Conservation (phyloP, 2,888 invertebrate genomes). For the Apodemia duryi region DNA sequence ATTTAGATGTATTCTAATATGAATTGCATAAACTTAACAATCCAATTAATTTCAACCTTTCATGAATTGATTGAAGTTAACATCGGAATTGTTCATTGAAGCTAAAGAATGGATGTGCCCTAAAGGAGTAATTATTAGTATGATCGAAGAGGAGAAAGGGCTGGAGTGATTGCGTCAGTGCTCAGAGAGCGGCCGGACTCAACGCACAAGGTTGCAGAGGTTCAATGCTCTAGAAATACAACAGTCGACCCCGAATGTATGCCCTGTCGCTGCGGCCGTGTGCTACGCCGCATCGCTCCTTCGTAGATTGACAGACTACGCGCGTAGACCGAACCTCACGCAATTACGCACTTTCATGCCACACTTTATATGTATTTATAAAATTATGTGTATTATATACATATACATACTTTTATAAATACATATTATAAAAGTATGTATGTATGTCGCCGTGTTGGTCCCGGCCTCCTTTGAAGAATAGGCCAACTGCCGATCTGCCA, state of each 20-base stretch:
- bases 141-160: conserved; percentile 67
- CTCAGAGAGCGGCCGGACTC: conserved; percentile 73
- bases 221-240: conserved; percentile 79
- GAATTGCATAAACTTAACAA: conserved; percentile 51
- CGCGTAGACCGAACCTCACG: conserved; percentile 34
- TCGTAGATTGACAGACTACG: conserved; percentile 39
- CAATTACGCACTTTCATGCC: not conserved
- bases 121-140: conserved; percentile 73
- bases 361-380: not conserved
- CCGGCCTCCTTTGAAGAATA: no score
- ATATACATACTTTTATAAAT: no score
- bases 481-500: no score
- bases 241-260: conserved; percentile 67
- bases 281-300: conserved; percentile 32
- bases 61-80: conserved; percentile 57
- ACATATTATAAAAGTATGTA: no score
- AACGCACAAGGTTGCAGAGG: conserved; percentile 78
- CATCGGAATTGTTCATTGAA: conserved; percentile 57
- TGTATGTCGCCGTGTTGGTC: no score
- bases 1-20: conserved; percentile 18
- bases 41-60: conserved; percentile 68
- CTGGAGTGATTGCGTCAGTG: conserved; percentile 72
- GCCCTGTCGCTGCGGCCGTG: conserved; percentile 42
- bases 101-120: conserved; percentile 68
- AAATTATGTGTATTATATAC: no score